A percentile compares a stretch with the other conserved stretches of the same genome.
Evolutionary conservation across 2,888 invertebrate genomes (phyloP).

Genomic region (Lithodes maja): DNA sequence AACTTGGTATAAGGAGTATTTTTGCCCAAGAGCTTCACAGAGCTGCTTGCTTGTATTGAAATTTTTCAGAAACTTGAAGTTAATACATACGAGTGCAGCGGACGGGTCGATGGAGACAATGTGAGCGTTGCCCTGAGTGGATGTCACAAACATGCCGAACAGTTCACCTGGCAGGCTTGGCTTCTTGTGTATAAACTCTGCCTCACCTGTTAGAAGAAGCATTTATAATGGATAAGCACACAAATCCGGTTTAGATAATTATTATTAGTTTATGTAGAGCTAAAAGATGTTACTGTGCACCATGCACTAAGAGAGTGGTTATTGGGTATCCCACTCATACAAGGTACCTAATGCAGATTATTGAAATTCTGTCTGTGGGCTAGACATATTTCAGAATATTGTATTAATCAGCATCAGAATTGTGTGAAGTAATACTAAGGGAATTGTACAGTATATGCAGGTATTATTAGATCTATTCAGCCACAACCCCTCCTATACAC

Average conservation of each 20-base stretch:
- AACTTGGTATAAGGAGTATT: too few relatives aligned
- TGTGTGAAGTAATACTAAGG: too few relatives aligned
- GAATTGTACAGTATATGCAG: too few relatives aligned
- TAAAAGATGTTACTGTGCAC: neutral
- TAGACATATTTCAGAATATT: too few relatives aligned
- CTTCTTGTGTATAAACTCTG: constrained; percentile 85
- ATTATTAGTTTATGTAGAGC: neutral
- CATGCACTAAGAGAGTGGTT: neutral
- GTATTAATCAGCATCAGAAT: too few relatives aligned
- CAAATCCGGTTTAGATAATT: too few relatives aligned
- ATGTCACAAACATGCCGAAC: constrained; percentile 82
- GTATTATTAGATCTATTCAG: too few relatives aligned
- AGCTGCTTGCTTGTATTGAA: too few relatives aligned
- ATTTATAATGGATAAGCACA: too few relatives aligned
- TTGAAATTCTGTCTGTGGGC: too few relatives aligned
- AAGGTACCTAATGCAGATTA: too few relatives aligned
- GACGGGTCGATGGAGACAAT: constrained; percentile 80
- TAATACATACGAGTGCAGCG: constrained; percentile 77
- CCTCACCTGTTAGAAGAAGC: constrained; percentile 79
- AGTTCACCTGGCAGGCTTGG: constrained; percentile 81
- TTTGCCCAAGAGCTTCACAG: too few relatives aligned
- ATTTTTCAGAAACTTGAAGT: neutral
- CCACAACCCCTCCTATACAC: neutral
- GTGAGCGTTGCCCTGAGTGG: constrained; percentile 78
- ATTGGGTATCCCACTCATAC: neutral